Percentiles rank a stretch among this genome's conserved stretches.
Conservation (phyloP, 2,113 vertebrate species). For the Protobothrops flavoviridis region DNA sequence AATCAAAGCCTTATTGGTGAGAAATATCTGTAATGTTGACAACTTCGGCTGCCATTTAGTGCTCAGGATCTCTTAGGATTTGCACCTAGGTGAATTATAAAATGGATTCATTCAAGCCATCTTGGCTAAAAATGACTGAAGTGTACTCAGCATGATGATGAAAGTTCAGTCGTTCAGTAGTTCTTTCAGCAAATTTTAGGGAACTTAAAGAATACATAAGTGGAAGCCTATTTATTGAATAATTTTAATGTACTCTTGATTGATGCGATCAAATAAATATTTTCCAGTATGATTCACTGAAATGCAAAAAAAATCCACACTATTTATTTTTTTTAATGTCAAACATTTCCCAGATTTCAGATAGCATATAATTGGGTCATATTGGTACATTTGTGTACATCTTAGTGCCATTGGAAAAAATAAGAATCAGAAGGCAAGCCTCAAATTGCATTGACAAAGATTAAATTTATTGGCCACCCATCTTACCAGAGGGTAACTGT, state of each 20-base stretch:
- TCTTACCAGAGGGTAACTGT: background rate
- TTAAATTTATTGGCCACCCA: too few species aligned
- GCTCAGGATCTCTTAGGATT: background rate
- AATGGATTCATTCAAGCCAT: background rate
- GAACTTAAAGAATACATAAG: background rate
- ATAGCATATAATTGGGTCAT: background rate
- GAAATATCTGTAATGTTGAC: background rate
- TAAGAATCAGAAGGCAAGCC: background rate
- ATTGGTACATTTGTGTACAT: background rate
- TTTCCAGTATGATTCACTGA: background rate
- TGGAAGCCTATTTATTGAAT: background rate
- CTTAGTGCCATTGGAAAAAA: background rate
- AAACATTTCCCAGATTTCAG: background rate
- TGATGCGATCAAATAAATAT: background rate
- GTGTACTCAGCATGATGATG: background rate
- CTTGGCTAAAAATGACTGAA: background rate
- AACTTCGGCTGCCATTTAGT: background rate
- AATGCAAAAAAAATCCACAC: background rate
- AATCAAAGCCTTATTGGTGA: slow-evolving; percentile 2
- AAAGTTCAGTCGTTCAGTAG: background rate
- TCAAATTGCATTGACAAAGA: background rate
- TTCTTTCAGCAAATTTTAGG: background rate
- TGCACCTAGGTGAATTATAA: background rate
- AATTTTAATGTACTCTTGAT: background rate
- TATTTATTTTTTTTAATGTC: background rate